Evolutionary conservation across 1,140 invertebrate species (phyloP).

Genomic region (Euwallacea similis): DNA sequence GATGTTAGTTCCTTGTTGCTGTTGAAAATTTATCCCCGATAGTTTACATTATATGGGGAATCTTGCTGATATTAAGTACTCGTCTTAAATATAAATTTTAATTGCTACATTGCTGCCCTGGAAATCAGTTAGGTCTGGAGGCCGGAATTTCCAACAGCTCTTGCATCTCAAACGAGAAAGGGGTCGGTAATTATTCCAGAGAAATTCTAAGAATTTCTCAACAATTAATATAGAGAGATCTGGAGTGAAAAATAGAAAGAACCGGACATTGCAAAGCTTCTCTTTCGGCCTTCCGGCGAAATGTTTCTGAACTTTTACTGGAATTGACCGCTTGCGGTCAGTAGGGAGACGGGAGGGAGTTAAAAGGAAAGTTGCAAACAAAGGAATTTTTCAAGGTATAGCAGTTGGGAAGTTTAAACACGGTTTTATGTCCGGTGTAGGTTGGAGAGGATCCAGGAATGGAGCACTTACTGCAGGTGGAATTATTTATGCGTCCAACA

Average conservation of each 20-base stretch:
- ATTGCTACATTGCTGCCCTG: no score
- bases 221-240: constrained; percentile 25
- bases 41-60: no score
- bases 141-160: no score
- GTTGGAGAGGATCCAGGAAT: constrained; percentile 12
- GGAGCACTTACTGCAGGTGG: constrained; percentile 15
- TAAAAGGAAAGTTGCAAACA: constrained; percentile 40
- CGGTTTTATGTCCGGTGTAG: constrained; percentile 18
- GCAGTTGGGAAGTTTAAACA: constrained; percentile 25
- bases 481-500: constrained; percentile 10
- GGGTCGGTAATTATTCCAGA: not conserved
- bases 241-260: constrained; percentile 36
- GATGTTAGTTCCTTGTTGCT: constrained; percentile 16
- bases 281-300: constrained; percentile 36
- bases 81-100: no score
- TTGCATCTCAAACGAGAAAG: no score
- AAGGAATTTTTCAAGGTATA: constrained; percentile 35
- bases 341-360: constrained; percentile 29
- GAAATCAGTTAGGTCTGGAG: no score
- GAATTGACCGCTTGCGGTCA: constrained; percentile 46
- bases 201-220: constrained; percentile 23
- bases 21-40: no score
- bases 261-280: constrained; percentile 18
- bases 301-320: constrained; percentile 47
- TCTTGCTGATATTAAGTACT: no score